These are phyloP conservation scores for Clamator glandarius DNA, from an alignment of 2,797 vertebrate genomes.

Conservation along the genomic window DNA sequence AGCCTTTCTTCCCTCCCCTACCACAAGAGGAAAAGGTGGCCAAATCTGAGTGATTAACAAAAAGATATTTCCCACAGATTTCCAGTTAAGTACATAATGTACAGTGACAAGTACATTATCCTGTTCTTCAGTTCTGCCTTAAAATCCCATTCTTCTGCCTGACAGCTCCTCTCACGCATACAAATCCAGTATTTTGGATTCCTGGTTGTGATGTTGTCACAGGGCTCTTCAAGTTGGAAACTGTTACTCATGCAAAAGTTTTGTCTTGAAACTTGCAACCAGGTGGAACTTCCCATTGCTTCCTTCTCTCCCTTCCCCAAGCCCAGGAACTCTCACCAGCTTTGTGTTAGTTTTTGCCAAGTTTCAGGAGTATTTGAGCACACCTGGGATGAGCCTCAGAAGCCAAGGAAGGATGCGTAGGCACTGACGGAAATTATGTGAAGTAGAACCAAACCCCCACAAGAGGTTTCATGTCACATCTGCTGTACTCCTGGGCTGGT, in stretches of 20 bases:
- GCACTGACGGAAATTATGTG: neutral
- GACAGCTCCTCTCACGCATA: neutral
- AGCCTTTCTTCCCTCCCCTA: neutral
- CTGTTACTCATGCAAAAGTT: neutral
- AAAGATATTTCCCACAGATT: neutral
- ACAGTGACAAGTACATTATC: neutral
- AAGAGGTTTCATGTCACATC: neutral
- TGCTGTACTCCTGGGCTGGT: neutral
- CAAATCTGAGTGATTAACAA: neutral
- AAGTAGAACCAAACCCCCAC: neutral
- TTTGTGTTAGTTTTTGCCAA: constrained; percentile 2
- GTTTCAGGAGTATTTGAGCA: constrained; percentile 25
- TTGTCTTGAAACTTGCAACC: constrained; percentile 42
- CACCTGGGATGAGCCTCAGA: constrained; percentile 15
- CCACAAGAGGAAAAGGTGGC: neutral
- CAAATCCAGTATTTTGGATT: neutral
- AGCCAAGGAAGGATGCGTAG: neutral
- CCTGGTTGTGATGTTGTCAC: neutral
- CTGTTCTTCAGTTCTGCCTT: neutral
- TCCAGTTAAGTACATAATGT: neutral
- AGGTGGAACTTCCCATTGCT: neutral
- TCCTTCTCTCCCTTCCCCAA: neutral
- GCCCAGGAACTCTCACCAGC: neutral
- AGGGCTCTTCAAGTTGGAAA: neutral
- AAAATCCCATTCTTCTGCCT: neutral